These are phyloP conservation scores for Hormiphora californensis DNA, from an alignment of 37 sponge, comb jelly and placozoan genomes.

Conservation along the genomic window DNA sequence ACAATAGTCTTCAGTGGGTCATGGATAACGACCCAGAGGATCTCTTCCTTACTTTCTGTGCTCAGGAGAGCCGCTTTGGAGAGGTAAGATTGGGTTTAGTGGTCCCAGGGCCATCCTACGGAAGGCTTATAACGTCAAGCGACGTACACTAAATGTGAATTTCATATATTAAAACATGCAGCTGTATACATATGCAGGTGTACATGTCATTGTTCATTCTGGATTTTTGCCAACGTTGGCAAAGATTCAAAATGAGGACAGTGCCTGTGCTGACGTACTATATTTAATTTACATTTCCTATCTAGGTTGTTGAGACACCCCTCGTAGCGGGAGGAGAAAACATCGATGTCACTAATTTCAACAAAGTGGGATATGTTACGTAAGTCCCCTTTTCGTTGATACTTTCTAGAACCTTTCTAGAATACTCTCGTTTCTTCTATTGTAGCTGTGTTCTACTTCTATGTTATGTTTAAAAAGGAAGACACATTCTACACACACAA, in stretches of 20 bases:
- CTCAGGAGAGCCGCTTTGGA: slow-evolving; percentile 76
- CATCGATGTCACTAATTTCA: slow-evolving; percentile 82
- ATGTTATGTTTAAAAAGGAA: too few species aligned
- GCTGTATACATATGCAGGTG: background rate
- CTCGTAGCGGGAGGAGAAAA: slow-evolving; percentile 76
- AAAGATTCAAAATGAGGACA: background rate
- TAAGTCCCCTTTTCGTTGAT: slow-evolving; percentile 66
- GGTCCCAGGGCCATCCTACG: too few species aligned
- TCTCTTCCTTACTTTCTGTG: slow-evolving; percentile 80
- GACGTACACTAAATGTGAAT: too few species aligned
- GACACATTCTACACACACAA: too few species aligned
- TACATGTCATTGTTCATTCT: slow-evolving; percentile 10
- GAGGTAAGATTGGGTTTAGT: slow-evolving; percentile 72
- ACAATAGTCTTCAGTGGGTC: slow-evolving; percentile 86
- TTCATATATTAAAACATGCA: too few species aligned
- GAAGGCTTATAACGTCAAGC: too few species aligned
- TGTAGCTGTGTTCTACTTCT: too few species aligned
- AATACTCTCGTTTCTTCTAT: too few species aligned
- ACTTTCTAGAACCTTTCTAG: too few species aligned
- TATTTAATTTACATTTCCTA: background rate
- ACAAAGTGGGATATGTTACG: slow-evolving; percentile 91
- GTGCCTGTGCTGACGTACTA: background rate
- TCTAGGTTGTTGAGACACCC: slow-evolving; percentile 70
- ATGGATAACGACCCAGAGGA: slow-evolving; percentile 93
- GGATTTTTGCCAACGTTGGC: too few species aligned